phyloP scores from a whole-genome alignment of 2,888 invertebrate genomes.

The Pollenia griseotomentosa region DNA sequence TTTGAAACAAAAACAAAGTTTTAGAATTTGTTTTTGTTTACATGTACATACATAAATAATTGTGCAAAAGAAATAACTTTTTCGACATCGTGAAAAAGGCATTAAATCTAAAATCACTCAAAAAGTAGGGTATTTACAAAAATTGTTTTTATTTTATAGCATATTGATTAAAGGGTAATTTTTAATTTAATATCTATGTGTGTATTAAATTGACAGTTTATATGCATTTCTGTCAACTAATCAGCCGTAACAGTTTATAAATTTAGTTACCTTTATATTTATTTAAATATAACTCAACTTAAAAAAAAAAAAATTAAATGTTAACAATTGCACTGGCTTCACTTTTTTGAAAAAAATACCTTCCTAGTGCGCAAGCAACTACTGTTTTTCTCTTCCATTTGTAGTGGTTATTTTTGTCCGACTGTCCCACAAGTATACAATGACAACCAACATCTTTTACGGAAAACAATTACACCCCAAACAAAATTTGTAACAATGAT shows the following conservation, averaged over 20 bases:
- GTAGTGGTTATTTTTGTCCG: background rate
- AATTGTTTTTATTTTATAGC: background rate
- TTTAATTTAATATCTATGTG: background rate
- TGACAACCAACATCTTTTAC: conserved; percentile 41
- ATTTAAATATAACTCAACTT: background rate
- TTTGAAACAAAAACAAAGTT: too few species aligned
- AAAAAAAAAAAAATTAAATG: conserved; percentile 1
- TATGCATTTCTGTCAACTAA: too few species aligned
- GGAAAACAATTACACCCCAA: conserved; percentile 51
- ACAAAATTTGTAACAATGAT: conserved; percentile 23
- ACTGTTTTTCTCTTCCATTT: background rate
- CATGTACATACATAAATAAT: too few species aligned
- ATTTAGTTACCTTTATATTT: background rate
- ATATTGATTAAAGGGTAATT: too few species aligned
- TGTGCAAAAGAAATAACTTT: too few species aligned
- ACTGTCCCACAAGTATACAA: conserved; percentile 62
- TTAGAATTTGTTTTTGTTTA: too few species aligned
- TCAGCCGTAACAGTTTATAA: too few species aligned
- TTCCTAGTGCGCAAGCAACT: background rate
- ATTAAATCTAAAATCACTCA: too few species aligned
- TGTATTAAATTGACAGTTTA: background rate
- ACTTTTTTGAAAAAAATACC: too few species aligned
- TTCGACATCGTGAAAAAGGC: too few species aligned
- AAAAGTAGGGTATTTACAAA: too few species aligned
- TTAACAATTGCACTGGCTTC: too few species aligned